phyloP scores from a whole-genome alignment of 2,888 invertebrate species.

The Caenorhabditis japonica region DNA sequence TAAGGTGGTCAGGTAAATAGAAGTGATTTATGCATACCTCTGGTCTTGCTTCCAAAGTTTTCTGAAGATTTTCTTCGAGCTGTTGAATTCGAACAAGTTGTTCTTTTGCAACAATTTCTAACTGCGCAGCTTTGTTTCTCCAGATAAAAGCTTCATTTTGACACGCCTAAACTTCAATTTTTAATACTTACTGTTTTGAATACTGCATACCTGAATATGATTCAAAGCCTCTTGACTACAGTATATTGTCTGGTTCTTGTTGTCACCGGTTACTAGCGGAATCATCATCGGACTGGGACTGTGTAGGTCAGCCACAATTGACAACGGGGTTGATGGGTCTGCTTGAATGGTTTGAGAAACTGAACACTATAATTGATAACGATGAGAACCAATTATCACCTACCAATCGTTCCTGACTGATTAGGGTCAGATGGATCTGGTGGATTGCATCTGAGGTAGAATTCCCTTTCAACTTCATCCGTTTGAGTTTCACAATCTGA shows the following conservation, averaged over 20 bases:
- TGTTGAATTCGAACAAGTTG: slow-evolving; percentile 65
- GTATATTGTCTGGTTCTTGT: slow-evolving; percentile 54
- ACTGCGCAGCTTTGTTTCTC: slow-evolving; percentile 76
- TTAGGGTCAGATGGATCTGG: slow-evolving; percentile 58
- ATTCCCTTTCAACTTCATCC: slow-evolving; percentile 34
- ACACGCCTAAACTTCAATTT: slow-evolving; percentile 66
- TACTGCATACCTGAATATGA: slow-evolving; percentile 54
- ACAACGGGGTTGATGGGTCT: slow-evolving; percentile 51
- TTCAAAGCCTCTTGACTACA: slow-evolving; percentile 63
- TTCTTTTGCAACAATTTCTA: slow-evolving; percentile 74
- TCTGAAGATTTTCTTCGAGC: slow-evolving; percentile 41
- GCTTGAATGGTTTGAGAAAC: slow-evolving; percentile 52
- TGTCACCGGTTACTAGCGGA: slow-evolving; percentile 35
- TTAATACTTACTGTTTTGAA: not conserved
- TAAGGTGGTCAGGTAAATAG: too few species aligned
- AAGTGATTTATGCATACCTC: too few species aligned
- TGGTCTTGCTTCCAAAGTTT: slow-evolving; percentile 14
- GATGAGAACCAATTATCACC: slow-evolving; percentile 21
- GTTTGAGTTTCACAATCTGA: slow-evolving; percentile 48
- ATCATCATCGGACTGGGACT: slow-evolving; percentile 51
- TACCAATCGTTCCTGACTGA: slow-evolving; percentile 41
- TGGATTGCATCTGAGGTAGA: slow-evolving; percentile 31
- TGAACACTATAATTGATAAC: slow-evolving; percentile 10
- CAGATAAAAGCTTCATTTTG: slow-evolving; percentile 76
- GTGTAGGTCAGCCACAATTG: slow-evolving; percentile 47